These are phyloP conservation scores for Egretta garzetta DNA, from an alignment of 2,113 vertebrate species.

Conservation along the genomic window DNA sequence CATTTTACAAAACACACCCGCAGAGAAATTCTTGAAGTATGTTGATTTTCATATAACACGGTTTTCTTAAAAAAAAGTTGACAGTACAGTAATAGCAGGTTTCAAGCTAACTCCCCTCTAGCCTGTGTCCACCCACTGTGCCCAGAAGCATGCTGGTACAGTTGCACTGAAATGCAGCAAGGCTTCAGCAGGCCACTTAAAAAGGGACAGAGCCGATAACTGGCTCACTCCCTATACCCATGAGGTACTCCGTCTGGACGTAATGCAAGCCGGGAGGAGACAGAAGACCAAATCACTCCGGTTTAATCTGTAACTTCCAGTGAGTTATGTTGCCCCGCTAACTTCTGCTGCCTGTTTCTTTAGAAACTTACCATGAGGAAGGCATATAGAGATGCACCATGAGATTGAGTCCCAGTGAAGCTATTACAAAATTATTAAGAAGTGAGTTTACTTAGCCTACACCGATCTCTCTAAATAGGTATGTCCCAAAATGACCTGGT, in stretches of 20 bases:
- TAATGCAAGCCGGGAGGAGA: not conserved
- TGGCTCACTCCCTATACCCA: fast-evolving
- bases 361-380: not conserved
- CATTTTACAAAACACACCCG: not conserved
- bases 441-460: not conserved
- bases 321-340: not conserved
- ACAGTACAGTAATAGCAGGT: not conserved
- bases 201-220: not conserved
- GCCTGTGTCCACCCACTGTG: no score
- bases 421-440: not conserved
- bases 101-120: not conserved
- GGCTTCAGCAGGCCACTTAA: not conserved
- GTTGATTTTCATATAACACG: not conserved
- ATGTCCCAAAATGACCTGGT: not conserved
- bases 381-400: not conserved
- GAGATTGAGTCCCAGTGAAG: not conserved
- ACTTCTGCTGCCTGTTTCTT: not conserved
- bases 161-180: not conserved
- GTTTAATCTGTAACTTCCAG: not conserved
- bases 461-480: not conserved
- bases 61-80: not conserved
- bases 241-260: not conserved
- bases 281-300: not conserved
- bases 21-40: not conserved
- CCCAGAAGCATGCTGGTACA: no score